Percentiles rank a stretch among this genome's conserved stretches.
Evolutionary conservation across 2,113 vertebrate species (phyloP).

Genomic region (Labeo rohita): DNA sequence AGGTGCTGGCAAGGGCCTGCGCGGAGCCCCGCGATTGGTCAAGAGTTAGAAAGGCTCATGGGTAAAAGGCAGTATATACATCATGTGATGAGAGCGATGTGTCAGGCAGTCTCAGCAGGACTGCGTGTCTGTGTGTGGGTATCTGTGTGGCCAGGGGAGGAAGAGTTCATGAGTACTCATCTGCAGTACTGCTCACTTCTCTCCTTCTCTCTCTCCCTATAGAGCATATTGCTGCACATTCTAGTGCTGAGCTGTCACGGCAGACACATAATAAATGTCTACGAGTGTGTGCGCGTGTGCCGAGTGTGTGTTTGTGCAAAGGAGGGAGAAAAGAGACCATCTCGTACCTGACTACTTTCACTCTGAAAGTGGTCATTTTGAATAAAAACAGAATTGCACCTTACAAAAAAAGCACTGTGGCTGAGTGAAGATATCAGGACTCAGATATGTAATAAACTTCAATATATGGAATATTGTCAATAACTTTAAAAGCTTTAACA

Average conservation of each 20-base stretch:
- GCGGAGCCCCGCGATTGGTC: constrained; percentile 42
- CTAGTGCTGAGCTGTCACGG: constrained; percentile 71
- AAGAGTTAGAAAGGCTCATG: constrained; percentile 51
- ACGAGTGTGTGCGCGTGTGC: neutral
- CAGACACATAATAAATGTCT: constrained; percentile 69
- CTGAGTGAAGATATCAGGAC: neutral
- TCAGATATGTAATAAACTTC: neutral
- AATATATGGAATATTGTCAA: neutral
- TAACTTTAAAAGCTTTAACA: constrained; percentile 9
- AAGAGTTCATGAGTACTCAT: constrained; percentile 57
- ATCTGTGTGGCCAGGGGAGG: constrained; percentile 49
- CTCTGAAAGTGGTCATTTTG: neutral
- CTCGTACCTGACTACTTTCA: neutral
- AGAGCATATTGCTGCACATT: constrained; percentile 67
- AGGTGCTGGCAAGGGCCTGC: constrained; percentile 12
- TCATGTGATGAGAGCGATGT: constrained; percentile 58
- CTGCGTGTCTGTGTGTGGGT: constrained; percentile 48
- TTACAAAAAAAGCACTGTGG: neutral
- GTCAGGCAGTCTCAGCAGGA: constrained; percentile 54
- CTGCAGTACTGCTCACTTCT: constrained; percentile 55
- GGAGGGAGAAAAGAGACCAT: constrained; percentile 7
- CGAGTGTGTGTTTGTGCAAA: constrained; percentile 6
- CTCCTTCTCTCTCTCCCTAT: constrained; percentile 57
- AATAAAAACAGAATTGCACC: neutral
- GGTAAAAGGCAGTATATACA: constrained; percentile 58